Base-by-base conservation (phyloP, 2,888 invertebrate genomes). In the Mylabris sibirica region DNA sequence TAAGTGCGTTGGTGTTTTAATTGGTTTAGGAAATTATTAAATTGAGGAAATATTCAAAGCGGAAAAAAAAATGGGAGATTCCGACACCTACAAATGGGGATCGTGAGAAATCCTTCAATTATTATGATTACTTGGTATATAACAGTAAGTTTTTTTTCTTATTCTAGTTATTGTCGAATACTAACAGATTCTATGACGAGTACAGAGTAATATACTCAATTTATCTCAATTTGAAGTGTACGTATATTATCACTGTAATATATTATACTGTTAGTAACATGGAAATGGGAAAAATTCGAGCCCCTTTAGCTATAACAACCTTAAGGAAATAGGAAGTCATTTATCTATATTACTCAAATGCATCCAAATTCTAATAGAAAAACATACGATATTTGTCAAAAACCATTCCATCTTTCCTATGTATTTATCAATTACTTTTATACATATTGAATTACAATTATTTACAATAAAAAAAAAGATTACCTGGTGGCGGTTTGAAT, bases 281-380 rank as follows among this genome's bases (percentile, higher is more conserved):
- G 77, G 73, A 78, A 78, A 79, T 77, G 63, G 61, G 76, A 76
- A 75, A 77, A 77, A 77, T 77, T 76, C 75, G 59, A 60, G 71
- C 71, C 71, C 77, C 76, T 79, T 76, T 75, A 74, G 77, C 75
- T 77, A 80, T 80, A 79, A 80, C 79, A 79, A 80, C 80, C 78
- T 78, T 75, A 80, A 78, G 77, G 75, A 79, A 79, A 79, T 79
- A 78, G 72, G 76, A 71, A 75, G 76, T 76, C 80, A 80, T 80
- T 80, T 79, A 76, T 80, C 80, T 80, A 77, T 74, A 79, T 80
- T 80, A 80, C 75, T 75, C 74, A 72, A 76, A 76, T 76, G 75
- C 72, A 74, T 69, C 71, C 73, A 71, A 74, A 76, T 68, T 66
- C 70, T 76, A 75, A 76, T 73, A 77, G 71, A 73, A 68, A 57